Conservation (phyloP, 2,888 invertebrate genomes). For the Chloroclystis v-ata region DNA sequence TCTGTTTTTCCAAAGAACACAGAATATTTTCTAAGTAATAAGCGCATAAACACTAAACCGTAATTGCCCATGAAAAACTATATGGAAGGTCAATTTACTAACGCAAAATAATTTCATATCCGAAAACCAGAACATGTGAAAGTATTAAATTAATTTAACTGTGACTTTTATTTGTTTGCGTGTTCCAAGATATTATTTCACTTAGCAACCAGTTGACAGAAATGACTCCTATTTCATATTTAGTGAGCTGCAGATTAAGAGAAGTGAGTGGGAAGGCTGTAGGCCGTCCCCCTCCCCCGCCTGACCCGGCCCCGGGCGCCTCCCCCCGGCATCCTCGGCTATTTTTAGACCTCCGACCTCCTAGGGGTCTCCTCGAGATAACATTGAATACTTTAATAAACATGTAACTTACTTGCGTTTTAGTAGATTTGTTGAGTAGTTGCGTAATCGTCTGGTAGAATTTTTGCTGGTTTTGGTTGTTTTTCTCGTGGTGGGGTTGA, state of each 20-base stretch:
- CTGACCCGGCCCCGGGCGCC: constrained; percentile 71
- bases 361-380: constrained; percentile 37
- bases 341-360: constrained; percentile 71
- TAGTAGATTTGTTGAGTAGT: constrained; percentile 70
- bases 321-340: constrained; percentile 59
- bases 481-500: constrained; percentile 54
- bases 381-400: constrained; percentile 27
- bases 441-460: constrained; percentile 75
- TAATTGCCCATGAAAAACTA: no score
- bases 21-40: no score
- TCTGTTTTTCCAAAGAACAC: no score
- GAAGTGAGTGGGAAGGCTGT: constrained; percentile 22
- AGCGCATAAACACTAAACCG: no score
- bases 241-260: constrained; percentile 23
- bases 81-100: no score
- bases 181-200: no score
- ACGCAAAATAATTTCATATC: no score
- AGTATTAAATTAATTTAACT: no score
- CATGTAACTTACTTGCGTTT: constrained; percentile 73
- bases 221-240: background rate
- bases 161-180: no score
- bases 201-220: background rate
- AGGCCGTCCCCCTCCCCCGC: constrained; percentile 40
- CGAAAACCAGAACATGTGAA: no score
- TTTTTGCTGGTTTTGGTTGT: constrained; percentile 41